Percentiles rank a stretch among this genome's conserved stretches.
phyloP scores from a whole-genome alignment of 2,113 vertebrate genomes.

The Etheostoma cragini region DNA sequence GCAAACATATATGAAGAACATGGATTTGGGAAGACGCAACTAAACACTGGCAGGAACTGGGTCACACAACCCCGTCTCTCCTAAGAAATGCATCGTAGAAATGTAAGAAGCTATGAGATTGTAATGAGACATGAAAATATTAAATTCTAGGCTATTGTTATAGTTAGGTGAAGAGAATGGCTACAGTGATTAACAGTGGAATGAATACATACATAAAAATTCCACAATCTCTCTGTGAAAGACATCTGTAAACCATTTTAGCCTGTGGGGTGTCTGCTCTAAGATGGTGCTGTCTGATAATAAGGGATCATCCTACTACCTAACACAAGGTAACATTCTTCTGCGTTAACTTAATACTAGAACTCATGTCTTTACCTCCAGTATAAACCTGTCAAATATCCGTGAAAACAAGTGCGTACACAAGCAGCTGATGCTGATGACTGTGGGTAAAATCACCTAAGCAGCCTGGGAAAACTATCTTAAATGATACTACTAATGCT shows the following conservation, averaged over 20 bases:
- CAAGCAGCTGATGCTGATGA: constrained; percentile 20
- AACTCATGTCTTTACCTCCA: constrained; percentile 6
- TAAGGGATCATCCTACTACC: constrained; percentile 27
- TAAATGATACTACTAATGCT: constrained; percentile 38
- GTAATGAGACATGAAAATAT: not conserved
- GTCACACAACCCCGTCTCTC: not conserved
- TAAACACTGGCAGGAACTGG: not conserved
- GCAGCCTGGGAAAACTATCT: constrained; percentile 41
- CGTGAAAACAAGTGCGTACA: constrained; percentile 22
- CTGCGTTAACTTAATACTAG: constrained; percentile 24
- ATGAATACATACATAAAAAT: constrained; percentile 1
- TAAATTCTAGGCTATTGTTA: not conserved
- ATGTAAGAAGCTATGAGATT: not conserved
- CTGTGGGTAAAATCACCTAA: constrained; percentile 41
- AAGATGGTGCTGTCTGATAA: constrained; percentile 26
- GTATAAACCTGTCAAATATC: constrained; percentile 27
- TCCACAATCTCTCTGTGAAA: not conserved
- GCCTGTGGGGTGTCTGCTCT: constrained; percentile 12
- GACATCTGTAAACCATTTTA: constrained; percentile 1
- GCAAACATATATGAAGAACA: not conserved
- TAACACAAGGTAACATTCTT: constrained; percentile 29
- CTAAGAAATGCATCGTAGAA: not conserved
- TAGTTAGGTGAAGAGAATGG: not conserved
- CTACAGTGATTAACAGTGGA: not conserved
- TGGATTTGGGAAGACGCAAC: not conserved